Base-by-base conservation (phyloP, 2,888 invertebrate genomes). In the Chrysina gloriosa region DNA sequence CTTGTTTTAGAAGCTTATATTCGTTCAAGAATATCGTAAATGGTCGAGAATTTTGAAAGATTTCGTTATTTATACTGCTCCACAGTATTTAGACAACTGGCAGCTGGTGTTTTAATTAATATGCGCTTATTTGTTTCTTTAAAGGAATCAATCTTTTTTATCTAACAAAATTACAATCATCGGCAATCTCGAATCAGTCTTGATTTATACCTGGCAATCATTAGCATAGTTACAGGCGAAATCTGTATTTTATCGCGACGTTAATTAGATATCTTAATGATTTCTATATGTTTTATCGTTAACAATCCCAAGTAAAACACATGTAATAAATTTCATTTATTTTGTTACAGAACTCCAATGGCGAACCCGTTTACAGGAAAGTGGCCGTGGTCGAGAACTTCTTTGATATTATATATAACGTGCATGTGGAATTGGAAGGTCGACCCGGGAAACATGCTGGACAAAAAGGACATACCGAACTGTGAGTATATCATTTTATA, bases 371-470 rank as follows among this genome's bases (percentile, higher is more conserved):
- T 11, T 96, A 93, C 84, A 91, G 96, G 79, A 93, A 95, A 82
- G 97, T 97, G 50, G 97, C 97, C 0, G 91, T 97, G 34, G 97
- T 97, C n/a, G 97, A 97, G 85, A 95, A 97, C 80, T 97, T 97
- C 86, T 97, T 96, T 82, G 94, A 97, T 81, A 97, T 97, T 72
- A 97, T 97, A 79, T 96, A 96, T 85, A 93, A 93, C 58, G 95
- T 97, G 11, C 97, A 97, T 82, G 96, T 97, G 64, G 96, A 96
- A 80, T 88, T 95, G 77, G 96, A 96, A 82, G 96, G 96, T 61
- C 88, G 95, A 74, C 92, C 92, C 61, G 96, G 96, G 66, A 95
- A 96, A 83, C 97, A 97, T 81, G 97, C 97, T n/a, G 97, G 97
- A 39, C 97, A 97, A 82, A 97, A 82, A 88, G 96, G 74, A 97